Percentiles rank a stretch among this genome's conserved stretches.
Evolutionary conservation across 2,113 vertebrate species (phyloP).

Genomic region (Asarcornis scutulata): DNA sequence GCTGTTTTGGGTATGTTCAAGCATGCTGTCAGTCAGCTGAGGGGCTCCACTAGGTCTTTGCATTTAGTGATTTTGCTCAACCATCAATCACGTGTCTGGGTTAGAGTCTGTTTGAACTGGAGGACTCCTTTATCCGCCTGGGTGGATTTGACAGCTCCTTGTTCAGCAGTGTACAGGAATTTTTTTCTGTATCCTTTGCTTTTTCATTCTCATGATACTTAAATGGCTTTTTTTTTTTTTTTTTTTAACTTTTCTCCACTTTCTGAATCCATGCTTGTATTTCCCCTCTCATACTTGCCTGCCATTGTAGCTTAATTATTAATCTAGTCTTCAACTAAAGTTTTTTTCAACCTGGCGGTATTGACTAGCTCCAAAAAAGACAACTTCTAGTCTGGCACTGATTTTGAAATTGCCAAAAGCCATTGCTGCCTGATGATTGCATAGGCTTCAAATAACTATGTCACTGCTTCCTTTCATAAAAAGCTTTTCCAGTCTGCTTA

Average conservation of each 20-base stretch:
- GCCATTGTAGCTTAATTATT: neutral
- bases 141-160: neutral
- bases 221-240: neutral
- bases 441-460: neutral
- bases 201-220: neutral
- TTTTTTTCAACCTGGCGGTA: neutral
- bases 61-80: neutral
- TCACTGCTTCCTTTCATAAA: neutral
- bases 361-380: neutral
- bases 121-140: neutral
- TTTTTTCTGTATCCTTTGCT: neutral
- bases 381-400: neutral
- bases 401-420: neutral
- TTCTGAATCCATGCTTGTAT: neutral
- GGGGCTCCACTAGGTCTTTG: neutral
- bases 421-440: neutral
- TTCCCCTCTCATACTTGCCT: neutral
- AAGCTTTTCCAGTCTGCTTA: neutral
- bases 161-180: neutral
- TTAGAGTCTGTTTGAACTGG: neutral
- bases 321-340: neutral
- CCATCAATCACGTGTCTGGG: neutral
- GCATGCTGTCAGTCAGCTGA: neutral
- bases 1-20: neutral
- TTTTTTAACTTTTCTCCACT: neutral